Evolutionary conservation across 2,888 invertebrate species (phyloP).

Genomic region (Trichogramma dendrolimi): DNA sequence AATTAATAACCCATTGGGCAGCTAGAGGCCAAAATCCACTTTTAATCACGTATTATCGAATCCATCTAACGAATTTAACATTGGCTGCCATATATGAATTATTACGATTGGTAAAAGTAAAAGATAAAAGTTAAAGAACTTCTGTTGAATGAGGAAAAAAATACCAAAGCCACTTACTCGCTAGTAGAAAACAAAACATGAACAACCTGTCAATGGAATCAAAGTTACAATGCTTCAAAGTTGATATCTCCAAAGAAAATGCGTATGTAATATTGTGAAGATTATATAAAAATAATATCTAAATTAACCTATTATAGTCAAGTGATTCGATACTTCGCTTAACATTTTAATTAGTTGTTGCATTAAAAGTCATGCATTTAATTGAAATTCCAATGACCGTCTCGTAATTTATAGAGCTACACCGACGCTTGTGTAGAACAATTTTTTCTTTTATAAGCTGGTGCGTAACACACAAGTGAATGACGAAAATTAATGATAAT

Average conservation of each 20-base stretch:
- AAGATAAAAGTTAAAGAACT: constrained; percentile 17
- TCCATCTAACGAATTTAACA: constrained; percentile 13
- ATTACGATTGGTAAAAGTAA: constrained; percentile 2
- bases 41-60: constrained; percentile 18
- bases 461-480: constrained; percentile 39
- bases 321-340: constrained; percentile 14
- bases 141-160: constrained; percentile 11
- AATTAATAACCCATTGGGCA: constrained; percentile 8
- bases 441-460: constrained; percentile 34
- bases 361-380: constrained; percentile 32
- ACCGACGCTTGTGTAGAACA: constrained; percentile 34
- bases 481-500: constrained; percentile 29
- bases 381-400: constrained; percentile 31
- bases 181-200: constrained; percentile 13
- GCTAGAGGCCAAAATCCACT: constrained; percentile 21
- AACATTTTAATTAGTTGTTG: constrained; percentile 21
- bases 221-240: constrained; percentile 19
- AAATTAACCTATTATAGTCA: constrained; percentile 18
- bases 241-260: constrained; percentile 25
- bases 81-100: constrained; percentile 14
- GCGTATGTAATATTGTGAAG: constrained; percentile 17
- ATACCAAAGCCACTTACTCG: constrained; percentile 21
- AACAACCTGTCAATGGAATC: constrained; percentile 16
- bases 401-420: constrained; percentile 32
- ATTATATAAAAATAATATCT: constrained; percentile 15